These are phyloP conservation scores for Rhingia rostrata DNA, from an alignment of 2,888 invertebrate species.

Conservation along the genomic window DNA sequence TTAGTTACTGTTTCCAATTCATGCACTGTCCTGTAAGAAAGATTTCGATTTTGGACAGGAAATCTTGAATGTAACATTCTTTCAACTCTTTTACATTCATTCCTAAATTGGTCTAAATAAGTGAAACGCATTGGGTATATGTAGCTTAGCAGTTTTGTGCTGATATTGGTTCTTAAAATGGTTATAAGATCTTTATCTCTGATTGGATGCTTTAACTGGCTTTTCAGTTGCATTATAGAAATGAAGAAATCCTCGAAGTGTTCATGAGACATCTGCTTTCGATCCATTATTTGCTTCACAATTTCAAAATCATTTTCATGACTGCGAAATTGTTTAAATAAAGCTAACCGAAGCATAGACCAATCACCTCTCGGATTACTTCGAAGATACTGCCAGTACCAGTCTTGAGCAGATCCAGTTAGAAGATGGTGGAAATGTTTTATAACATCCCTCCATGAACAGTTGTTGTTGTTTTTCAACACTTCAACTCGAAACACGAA, in stretches of 20 bases:
- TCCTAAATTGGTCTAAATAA: neutral
- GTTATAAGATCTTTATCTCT: conserved; percentile 25
- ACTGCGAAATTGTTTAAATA: conserved; percentile 31
- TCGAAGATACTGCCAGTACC: conserved; percentile 51
- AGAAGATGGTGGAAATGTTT: conserved; percentile 47
- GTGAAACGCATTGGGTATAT: neutral
- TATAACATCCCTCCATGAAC: conserved; percentile 39
- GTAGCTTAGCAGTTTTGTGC: neutral
- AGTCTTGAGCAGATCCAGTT: conserved; percentile 39
- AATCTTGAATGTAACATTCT: conserved; percentile 5
- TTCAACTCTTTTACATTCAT: neutral
- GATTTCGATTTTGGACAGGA: conserved; percentile 5
- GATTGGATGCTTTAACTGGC: conserved; percentile 22
- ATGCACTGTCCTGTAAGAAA: neutral
- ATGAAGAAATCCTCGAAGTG: conserved; percentile 55
- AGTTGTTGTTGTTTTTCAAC: conserved; percentile 25
- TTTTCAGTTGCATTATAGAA: conserved; percentile 3
- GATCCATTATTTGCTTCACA: conserved; percentile 42
- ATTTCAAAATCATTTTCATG: conserved; percentile 49
- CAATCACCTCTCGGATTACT: conserved; percentile 23
- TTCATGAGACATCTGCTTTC: conserved; percentile 40
- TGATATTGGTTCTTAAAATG: conserved; percentile 36
- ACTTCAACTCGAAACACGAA: conserved; percentile 52
- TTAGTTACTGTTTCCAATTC: neutral
- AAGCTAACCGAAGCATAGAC: conserved; percentile 11